These are phyloP conservation scores for Heliconius charithonia DNA, from an alignment of 2,888 invertebrate species.

Conservation along the genomic window DNA sequence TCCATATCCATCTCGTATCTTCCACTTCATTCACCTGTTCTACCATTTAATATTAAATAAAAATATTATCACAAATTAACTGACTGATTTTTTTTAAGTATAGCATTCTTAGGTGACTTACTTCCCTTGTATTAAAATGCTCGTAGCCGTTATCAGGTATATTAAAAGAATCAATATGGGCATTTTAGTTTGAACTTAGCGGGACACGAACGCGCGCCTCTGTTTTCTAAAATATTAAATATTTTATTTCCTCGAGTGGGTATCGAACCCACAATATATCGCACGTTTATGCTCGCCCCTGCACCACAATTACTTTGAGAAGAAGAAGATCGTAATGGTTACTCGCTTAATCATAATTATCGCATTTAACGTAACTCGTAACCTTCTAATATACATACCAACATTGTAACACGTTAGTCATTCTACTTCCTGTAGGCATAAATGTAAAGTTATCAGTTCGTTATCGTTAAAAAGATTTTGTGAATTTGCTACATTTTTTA, in stretches of 20 bases:
- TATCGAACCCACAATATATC: too few species aligned
- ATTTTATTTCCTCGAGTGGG: too few species aligned
- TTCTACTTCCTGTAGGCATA: neutral
- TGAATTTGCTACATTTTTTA: neutral
- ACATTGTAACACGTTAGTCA: neutral
- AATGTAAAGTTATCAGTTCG: neutral
- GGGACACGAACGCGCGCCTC: too few species aligned
- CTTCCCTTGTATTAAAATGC: constrained; percentile 54
- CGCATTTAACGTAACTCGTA: neutral
- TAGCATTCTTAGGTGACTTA: constrained; percentile 1
- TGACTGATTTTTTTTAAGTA: neutral
- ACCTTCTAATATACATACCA: neutral
- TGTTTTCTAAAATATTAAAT: too few species aligned
- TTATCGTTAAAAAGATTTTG: neutral
- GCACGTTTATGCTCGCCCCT: too few species aligned
- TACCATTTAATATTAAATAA: too few species aligned
- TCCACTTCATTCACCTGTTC: too few species aligned
- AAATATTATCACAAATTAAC: neutral
- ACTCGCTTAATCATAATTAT: too few species aligned
- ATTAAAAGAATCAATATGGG: constrained; percentile 62
- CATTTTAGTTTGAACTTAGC: too few species aligned
- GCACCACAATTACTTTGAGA: too few species aligned
- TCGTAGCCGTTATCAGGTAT: constrained; percentile 57
- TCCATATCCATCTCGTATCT: too few species aligned
- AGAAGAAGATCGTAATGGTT: too few species aligned